Conservation (phyloP, 1,140 invertebrate genomes). For the Meloidogyne hapla region DNA sequence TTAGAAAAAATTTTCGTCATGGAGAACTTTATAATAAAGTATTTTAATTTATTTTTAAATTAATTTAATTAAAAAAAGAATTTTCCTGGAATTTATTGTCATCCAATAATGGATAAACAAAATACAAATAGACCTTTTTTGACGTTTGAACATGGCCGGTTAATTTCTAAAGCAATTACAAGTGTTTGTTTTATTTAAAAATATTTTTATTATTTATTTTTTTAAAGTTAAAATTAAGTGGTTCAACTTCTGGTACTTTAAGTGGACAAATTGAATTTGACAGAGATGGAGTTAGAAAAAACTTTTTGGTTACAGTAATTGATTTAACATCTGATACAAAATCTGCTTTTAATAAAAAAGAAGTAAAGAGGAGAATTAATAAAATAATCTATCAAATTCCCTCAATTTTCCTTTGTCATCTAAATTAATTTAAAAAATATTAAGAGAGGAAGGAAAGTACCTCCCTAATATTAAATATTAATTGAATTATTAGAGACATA, state of each 20-base stretch:
- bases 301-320: slow-evolving; percentile 58
- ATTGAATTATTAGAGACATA: no score
- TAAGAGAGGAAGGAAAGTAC: no score
- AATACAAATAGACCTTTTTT: slow-evolving; percentile 59
- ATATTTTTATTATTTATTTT: neutral
- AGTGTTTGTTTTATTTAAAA: slow-evolving; percentile 37
- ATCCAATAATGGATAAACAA: slow-evolving; percentile 51
- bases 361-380: no score
- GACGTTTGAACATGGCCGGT: slow-evolving; percentile 61
- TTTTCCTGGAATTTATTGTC: slow-evolving; percentile 57
- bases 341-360: slow-evolving; percentile 63
- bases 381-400: no score
- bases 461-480: no score
- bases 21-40: slow-evolving; percentile 56
- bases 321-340: slow-evolving; percentile 62
- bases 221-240: slow-evolving; percentile 48
- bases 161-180: slow-evolving; percentile 50
- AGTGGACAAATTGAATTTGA: slow-evolving; percentile 63
- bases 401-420: no score
- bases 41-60: slow-evolving; percentile 7
- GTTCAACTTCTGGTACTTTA: slow-evolving; percentile 50
- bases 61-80: neutral
- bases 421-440: no score
- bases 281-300: slow-evolving; percentile 54
- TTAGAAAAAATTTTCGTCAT: slow-evolving; percentile 61